Evolutionary conservation across 2,113 vertebrate species (phyloP), one percentile per base, ranked within the genome.

Genomic region (Callocephalon fimbriatum): DNA sequence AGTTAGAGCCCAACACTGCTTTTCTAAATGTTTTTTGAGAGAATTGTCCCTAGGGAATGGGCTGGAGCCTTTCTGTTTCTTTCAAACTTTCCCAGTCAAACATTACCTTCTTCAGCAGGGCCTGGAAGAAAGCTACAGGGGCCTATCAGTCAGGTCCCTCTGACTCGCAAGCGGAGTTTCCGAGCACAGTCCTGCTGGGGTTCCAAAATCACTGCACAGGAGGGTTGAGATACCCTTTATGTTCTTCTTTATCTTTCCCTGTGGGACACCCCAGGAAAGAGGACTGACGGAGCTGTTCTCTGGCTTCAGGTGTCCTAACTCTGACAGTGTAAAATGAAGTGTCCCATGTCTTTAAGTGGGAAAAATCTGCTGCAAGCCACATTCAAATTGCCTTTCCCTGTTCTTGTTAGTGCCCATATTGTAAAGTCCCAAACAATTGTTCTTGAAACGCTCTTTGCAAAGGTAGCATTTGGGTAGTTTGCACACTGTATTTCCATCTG

Each of bases 161-260:
- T 59, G 67, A 45, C 14, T 35, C 4, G 1, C 15, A 42, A 32
- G 48, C 0, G 0, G 50, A 1, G 0, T 25, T 81, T 72, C 27
- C 74, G 50, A 26, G 21, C 70, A 19, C 22, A 50, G 15, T 26
- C 27, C 44, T 22, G 5, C n/a, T 42, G 42, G 19, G 4, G 4
- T 45, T 76, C 42, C 27, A 59, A 62, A 54, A 12, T 58, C 61
- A 78, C 29, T 1, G 1, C 42, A 58, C 13, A 62, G 53, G 13
- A 51, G 35, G 25, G 26, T 42, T 71, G 37, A 76, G 18, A 42
- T 53, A n/a, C 14, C 12, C 3, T 71, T 81, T 35, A 11, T 32
- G 53, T n/a, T 67, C 19, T 51, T 70, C 42, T 58, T 4, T 10
- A 29, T 47, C 26, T 83, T 40, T 42, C 35, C 21, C 21, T 47